Evolutionary conservation across 2,888 invertebrate species (phyloP).

Genomic region (Dryomyza anilis): DNA sequence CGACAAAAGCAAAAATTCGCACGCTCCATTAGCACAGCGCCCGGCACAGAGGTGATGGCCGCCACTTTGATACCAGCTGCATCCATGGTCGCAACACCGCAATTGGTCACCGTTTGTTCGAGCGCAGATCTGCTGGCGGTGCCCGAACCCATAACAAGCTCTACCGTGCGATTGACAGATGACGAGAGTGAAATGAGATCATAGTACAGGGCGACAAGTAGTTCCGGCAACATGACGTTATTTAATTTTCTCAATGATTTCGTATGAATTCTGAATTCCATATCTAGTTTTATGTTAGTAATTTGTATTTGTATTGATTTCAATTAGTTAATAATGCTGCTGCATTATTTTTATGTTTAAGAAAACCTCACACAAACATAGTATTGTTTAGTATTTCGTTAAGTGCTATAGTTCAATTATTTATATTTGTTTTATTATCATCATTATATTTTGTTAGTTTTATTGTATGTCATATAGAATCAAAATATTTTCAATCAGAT

Average conservation of each 20-base stretch:
- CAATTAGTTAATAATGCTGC: no score
- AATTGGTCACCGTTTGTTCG: constrained; percentile 35
- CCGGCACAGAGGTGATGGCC: constrained; percentile 39
- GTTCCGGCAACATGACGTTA: constrained; percentile 18
- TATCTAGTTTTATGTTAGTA: no score
- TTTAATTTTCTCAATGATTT: constrained; percentile 22
- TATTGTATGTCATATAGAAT: no score
- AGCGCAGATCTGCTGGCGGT: constrained; percentile 41
- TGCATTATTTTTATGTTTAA: no score
- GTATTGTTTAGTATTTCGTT: no score
- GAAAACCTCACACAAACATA: no score
- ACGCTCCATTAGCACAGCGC: constrained; percentile 62
- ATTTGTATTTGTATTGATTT: no score
- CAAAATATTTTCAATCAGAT: no score
- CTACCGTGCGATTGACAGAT: constrained; percentile 42
- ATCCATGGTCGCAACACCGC: neutral
- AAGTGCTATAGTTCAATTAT: no score
- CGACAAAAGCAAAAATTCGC: constrained; percentile 69
- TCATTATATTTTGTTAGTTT: no score
- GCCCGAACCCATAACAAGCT: constrained; percentile 38
- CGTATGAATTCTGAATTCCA: neutral
- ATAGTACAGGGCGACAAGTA: constrained; percentile 23
- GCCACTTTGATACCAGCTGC: constrained; percentile 29
- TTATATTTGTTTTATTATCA: no score
- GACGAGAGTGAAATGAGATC: constrained; percentile 10